These are phyloP conservation scores for Brachyopa scutellaris DNA, from an alignment of 2,888 invertebrate genomes.

Conservation along the genomic window DNA sequence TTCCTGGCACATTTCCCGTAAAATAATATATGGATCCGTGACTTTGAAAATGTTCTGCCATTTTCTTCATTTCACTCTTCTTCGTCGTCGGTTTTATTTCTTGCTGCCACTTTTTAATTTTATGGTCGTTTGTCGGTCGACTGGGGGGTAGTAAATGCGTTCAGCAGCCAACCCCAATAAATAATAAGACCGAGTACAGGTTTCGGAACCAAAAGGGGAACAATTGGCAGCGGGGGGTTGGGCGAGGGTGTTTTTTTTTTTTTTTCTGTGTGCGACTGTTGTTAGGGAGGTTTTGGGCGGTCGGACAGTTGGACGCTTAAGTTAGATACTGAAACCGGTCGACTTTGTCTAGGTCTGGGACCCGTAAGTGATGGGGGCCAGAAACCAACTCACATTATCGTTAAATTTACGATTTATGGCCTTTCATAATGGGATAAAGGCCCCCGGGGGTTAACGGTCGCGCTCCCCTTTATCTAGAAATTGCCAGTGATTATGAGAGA, in stretches of 20 bases:
- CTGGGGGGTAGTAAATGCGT: constrained; percentile 66
- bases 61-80: constrained; percentile 23
- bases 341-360: constrained; percentile 28
- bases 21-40: constrained; percentile 58
- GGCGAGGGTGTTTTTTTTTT: no score
- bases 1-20: constrained; percentile 60
- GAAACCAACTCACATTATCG: constrained; percentile 68
- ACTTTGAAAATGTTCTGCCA: constrained; percentile 63
- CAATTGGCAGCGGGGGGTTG: not conserved
- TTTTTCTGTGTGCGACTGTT: no score
- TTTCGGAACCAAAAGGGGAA: not conserved
- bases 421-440: constrained; percentile 71
- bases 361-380: constrained; percentile 30
- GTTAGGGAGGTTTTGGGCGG: no score
- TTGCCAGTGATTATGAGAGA: constrained; percentile 66
- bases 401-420: constrained; percentile 72
- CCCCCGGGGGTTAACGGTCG: constrained; percentile 66
- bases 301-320: constrained; percentile 13
- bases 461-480: constrained; percentile 67
- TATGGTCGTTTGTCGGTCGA: constrained; percentile 63
- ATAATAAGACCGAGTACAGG: constrained; percentile 56
- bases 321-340: constrained; percentile 38
- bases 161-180: constrained; percentile 61
- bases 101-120: constrained; percentile 67
- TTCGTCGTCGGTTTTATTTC: constrained; percentile 22